Base-by-base conservation (phyloP, 2,797 vertebrate genomes). In the Botia almorhae region DNA sequence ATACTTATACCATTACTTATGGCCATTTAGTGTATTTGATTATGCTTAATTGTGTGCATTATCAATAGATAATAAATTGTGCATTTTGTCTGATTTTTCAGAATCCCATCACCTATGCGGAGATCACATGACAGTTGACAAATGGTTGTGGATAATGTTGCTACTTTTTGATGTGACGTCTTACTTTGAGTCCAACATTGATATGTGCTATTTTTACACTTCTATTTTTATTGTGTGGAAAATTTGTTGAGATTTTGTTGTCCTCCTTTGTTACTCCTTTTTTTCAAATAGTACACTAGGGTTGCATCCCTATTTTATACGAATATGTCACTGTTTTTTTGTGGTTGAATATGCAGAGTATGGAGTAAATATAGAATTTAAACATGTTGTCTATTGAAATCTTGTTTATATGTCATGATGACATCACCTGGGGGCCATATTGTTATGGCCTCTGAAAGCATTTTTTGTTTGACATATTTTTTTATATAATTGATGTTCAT, bases 121-220 rank as follows among this genome's bases (percentile, higher is more conserved):
- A 98, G 91, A 94, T 98, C 93, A 98, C 96, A 96, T 98, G 96
- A 98, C 95, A 92, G 88, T 90, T 93, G 95, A 0, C 55, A 69
- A 39, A 14, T 8, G 0, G 5, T 33, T 51, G 29, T 56, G 53
- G 64, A 71, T 69, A 70, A 69, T 11, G 26, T 70, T 80, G 80
- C 64, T 77, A 80, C 76, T 86, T 60, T 80, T 58, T 13, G 53
- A 63, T 65, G 64, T 64, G 68, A 82, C 50, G 29, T 68, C 50
- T 77, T 74, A 61, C 63, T 78, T 71, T 56, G 16, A 53, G 55
- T 72, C 46, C 69, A 74, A 51, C 7, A 21, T 56, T 7, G 5
- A 81, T 58, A 61, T 43, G 29, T 53, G 70, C 36, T 74, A 81
- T 55, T 55, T 65, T 85, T 73, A 74, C 72, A 82, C 53, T 26